Evolutionary conservation across 2,797 vertebrate genomes (phyloP).

Genomic region (Sebastes trivittatus): DNA sequence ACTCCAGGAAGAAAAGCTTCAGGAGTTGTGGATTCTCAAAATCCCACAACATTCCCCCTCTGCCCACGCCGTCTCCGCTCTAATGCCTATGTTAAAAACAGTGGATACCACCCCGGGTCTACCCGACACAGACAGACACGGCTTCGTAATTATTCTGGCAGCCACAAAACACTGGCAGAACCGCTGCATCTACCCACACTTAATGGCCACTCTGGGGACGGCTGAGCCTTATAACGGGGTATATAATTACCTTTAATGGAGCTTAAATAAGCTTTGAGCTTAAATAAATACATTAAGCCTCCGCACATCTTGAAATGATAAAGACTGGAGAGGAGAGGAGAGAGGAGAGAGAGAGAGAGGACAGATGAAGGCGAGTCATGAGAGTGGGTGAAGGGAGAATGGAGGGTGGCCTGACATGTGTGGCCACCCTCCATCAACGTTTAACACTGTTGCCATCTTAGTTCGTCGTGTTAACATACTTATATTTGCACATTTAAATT

Average conservation of each 20-base stretch:
- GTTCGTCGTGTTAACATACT: background rate
- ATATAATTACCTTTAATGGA: constrained; percentile 82
- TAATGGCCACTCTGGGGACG: constrained; percentile 70
- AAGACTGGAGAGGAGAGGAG: constrained; percentile 30
- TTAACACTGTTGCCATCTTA: background rate
- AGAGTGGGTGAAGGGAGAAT: background rate
- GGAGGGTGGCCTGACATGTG: background rate
- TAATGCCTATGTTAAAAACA: constrained; percentile 44
- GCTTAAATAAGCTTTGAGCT: constrained; percentile 80
- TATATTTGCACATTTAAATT: background rate
- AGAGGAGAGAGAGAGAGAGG: background rate
- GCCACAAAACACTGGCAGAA: constrained; percentile 59
- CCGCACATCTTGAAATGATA: constrained; percentile 80
- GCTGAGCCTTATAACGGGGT: constrained; percentile 70
- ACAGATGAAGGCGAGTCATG: constrained; percentile 22
- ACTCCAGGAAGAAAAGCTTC: background rate
- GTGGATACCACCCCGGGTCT: constrained; percentile 31
- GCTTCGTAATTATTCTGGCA: constrained; percentile 55
- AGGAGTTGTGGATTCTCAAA: background rate
- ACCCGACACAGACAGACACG: constrained; percentile 55
- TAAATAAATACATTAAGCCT: constrained; percentile 79
- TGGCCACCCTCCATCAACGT: background rate
- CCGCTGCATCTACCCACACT: constrained; percentile 58
- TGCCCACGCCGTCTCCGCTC: constrained; percentile 33
- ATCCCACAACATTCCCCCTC: constrained; percentile 23